These are phyloP conservation scores for Acipenser ruthenus DNA, from an alignment of 2,797 vertebrate genomes.

Conservation along the genomic window DNA sequence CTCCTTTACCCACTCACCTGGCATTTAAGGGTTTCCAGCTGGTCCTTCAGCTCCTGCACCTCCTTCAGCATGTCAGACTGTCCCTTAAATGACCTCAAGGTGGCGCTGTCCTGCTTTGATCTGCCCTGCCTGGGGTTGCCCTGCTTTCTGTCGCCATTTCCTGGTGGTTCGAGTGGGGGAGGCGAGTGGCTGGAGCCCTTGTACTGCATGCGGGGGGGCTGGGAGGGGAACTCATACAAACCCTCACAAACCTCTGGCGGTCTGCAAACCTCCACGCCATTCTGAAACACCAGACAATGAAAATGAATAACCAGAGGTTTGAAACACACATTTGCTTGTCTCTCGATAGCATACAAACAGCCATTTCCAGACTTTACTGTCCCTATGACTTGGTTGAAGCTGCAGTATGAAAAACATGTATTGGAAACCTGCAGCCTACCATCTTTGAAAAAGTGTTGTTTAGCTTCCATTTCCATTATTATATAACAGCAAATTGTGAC, in stretches of 20 bases:
- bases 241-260: slow-evolving; percentile 1
- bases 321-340: background rate
- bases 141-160: slow-evolving; percentile 23
- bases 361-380: too few relatives aligned
- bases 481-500: too few relatives aligned
- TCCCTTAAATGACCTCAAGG: slow-evolving; percentile 11
- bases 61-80: slow-evolving; percentile 33
- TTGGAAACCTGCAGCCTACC: too few relatives aligned
- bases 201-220: background rate
- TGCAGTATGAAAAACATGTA: too few relatives aligned
- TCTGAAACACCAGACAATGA: slow-evolving; percentile 8
- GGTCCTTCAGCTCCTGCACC: slow-evolving; percentile 56
- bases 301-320: background rate
- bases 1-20: slow-evolving; percentile 44
- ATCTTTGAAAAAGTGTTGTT: too few relatives aligned
- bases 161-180: slow-evolving; percentile 18
- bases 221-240: background rate
- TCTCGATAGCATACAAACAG: too few relatives aligned
- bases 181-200: slow-evolving; percentile 17
- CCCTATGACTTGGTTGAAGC: too few relatives aligned
- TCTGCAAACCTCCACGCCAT: slow-evolving; percentile 12
- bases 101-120: slow-evolving; percentile 17
- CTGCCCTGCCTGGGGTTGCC: slow-evolving; percentile 13
- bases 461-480: too few relatives aligned
- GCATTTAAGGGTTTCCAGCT: slow-evolving; percentile 57